phyloP scores from a whole-genome alignment of 2,113 vertebrate genomes.

The Girardinichthys multiradiatus region DNA sequence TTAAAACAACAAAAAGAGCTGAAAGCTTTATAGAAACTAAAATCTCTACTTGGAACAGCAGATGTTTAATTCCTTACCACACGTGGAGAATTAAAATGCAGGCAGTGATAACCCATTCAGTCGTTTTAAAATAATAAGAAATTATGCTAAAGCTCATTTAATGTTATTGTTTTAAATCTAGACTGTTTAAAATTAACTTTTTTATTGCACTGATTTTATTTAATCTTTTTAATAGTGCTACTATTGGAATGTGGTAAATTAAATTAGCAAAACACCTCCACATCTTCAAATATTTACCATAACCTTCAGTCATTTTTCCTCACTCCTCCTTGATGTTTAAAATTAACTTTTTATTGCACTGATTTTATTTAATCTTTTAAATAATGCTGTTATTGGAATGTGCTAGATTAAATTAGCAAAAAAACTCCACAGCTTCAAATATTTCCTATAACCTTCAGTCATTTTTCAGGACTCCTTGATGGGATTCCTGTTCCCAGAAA shows the following conservation, averaged over 20 bases:
- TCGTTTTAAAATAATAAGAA: not conserved
- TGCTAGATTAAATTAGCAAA: not conserved
- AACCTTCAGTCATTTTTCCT: not conserved
- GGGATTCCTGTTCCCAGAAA: not conserved
- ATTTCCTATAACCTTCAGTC: not conserved
- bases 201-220: not conserved
- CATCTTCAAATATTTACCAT: not conserved
- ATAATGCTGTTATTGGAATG: not conserved
- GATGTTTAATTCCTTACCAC: too few species aligned
- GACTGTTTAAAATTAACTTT: not conserved
- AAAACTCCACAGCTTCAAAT: not conserved
- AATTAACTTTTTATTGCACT: too few species aligned
- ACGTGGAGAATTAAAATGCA: not conserved
- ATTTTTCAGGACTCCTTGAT: not conserved
- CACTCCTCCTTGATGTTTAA: not conserved
- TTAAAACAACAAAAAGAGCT: not conserved
- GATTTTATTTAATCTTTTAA: not conserved
- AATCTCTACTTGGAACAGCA: not conserved
- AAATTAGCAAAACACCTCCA: not conserved
- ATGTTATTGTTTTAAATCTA: not conserved
- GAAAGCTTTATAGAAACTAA: not conserved
- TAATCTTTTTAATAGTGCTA: not conserved
- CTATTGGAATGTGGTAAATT: not conserved
- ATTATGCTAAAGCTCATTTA: not conserved
- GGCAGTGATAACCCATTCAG: not conserved